phyloP scores from a whole-genome alignment of 2,113 vertebrate genomes.

The Jaculus jaculus region DNA sequence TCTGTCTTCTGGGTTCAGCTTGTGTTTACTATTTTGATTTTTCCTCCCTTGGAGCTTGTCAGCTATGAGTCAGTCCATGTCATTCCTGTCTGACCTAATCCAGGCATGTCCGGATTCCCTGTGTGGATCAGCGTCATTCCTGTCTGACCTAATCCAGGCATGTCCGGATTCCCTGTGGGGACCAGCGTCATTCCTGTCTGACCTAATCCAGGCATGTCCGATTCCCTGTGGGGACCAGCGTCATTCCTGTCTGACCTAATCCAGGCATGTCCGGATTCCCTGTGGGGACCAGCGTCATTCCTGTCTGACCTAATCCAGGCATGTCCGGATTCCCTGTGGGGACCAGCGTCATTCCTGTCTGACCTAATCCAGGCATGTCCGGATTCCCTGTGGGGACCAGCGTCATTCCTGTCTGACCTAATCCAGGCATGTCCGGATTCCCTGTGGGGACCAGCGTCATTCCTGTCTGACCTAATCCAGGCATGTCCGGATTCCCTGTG shows the following conservation, averaged over 20 bases:
- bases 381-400: no score
- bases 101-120: background rate
- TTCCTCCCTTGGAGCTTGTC: background rate
- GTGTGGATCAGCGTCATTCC: no score
- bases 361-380: background rate
- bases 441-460: no score
- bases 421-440: background rate
- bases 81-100: background rate
- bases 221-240: no score
- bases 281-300: no score
- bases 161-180: constrained; percentile 6
- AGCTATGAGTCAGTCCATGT: background rate
- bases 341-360: background rate
- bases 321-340: background rate
- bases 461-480: background rate
- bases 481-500: background rate
- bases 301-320: background rate
- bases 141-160: background rate
- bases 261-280: background rate
- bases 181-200: background rate
- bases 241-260: background rate
- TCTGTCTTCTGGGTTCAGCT: background rate
- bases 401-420: background rate
- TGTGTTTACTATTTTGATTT: background rate
- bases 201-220: background rate